Evolutionary conservation across 2,797 vertebrate genomes (phyloP).

Genomic region (Onychomys arenicola): DNA sequence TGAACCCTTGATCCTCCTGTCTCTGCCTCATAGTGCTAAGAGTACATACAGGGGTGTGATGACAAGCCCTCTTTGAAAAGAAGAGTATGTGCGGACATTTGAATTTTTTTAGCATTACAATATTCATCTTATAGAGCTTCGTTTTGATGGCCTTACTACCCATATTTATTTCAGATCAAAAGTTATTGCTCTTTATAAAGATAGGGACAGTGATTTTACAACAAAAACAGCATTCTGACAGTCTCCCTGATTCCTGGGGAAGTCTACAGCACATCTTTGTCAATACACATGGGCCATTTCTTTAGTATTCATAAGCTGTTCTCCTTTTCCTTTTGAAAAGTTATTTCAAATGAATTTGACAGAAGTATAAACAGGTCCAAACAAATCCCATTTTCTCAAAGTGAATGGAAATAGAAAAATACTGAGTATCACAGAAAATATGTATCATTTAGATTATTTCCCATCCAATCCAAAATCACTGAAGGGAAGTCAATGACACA

Average conservation of each 20-base stretch:
- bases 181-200: neutral
- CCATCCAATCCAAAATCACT: conserved; percentile 30
- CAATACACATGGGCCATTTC: neutral
- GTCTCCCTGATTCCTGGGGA: neutral
- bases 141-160: neutral
- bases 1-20: neutral
- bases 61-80: neutral
- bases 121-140: conserved; percentile 31
- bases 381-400: conserved; percentile 41
- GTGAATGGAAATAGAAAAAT: conserved; percentile 5
- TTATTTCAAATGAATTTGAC: conserved; percentile 59
- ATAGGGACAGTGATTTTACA: neutral
- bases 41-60: neutral
- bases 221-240: neutral
- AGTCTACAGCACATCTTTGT: neutral
- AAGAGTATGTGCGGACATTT: neutral
- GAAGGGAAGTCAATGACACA: conserved; percentile 14
- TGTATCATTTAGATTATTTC: conserved; percentile 52
- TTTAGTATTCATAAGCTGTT: neutral
- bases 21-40: neutral
- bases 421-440: neutral
- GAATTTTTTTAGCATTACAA: neutral
- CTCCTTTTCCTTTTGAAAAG: conserved; percentile 49
- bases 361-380: conserved; percentile 39
- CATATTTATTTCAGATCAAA: conserved; percentile 50